Evolutionary conservation across 2,888 invertebrate species (phyloP).

Genomic region (Agelastica alni): DNA sequence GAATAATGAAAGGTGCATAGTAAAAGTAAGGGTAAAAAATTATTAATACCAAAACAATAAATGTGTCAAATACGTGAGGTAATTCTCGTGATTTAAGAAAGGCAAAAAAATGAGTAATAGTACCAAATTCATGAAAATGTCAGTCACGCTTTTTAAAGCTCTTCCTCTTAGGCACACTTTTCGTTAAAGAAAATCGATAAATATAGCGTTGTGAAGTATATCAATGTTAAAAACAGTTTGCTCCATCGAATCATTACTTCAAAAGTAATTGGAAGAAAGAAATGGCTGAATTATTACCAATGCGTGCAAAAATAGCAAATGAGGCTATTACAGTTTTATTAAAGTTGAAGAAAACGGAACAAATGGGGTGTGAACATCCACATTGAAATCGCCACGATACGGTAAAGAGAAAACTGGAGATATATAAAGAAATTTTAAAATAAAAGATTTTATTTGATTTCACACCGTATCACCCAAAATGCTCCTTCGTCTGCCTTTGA

Average conservation of each 20-base stretch:
- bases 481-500: too few relatives aligned
- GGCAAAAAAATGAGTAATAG: conserved; percentile 16
- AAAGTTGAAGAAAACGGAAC: conserved; percentile 1
- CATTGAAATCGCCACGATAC: conserved; percentile 3
- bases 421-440: neutral
- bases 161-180: conserved; percentile 23
- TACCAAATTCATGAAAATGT: conserved; percentile 32
- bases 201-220: conserved; percentile 29
- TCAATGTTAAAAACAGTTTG: conserved; percentile 29
- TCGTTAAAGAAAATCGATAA: conserved; percentile 30
- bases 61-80: conserved; percentile 8
- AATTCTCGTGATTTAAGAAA: conserved; percentile 1
- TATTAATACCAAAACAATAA: conserved; percentile 5
- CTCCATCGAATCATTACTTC: conserved; percentile 27
- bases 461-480: too few relatives aligned
- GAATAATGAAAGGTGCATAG: too few relatives aligned
- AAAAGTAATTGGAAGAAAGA: conserved; percentile 27
- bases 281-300: conserved; percentile 26
- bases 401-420: neutral
- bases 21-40: neutral
- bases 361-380: conserved; percentile 8
- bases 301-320: conserved; percentile 25
- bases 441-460: neutral
- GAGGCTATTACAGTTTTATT: conserved; percentile 21
- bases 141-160: conserved; percentile 30